Percentiles rank a stretch among this genome's conserved stretches.
phyloP scores from a whole-genome alignment of 2,797 vertebrate genomes.

The Miichthys miiuy region DNA sequence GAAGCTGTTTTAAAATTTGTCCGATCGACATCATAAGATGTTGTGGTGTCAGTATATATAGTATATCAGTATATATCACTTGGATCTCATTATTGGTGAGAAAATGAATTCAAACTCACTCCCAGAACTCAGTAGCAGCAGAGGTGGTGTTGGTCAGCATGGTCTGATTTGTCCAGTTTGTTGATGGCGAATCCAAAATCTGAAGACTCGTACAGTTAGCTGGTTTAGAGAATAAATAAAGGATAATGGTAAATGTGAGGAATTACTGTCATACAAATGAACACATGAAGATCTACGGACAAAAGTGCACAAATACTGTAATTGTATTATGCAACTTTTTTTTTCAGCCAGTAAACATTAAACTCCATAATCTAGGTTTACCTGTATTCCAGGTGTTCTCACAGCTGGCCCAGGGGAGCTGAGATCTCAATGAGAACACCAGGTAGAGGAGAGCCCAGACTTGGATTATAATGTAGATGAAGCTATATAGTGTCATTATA shows the following conservation, averaged over 20 bases:
- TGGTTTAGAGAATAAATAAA: slow-evolving; percentile 24
- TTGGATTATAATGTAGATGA: slow-evolving; percentile 68
- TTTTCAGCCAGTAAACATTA: too few relatives aligned
- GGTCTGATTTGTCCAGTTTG: slow-evolving; percentile 52
- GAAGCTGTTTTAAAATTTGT: too few relatives aligned
- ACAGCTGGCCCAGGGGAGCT: slow-evolving; percentile 76
- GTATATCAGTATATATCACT: too few relatives aligned
- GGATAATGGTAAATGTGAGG: background rate
- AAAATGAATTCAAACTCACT: slow-evolving; percentile 58
- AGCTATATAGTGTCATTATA: slow-evolving; percentile 54
- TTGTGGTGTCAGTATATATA: too few relatives aligned
- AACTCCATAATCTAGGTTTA: background rate
- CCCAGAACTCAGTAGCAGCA: slow-evolving; percentile 76
- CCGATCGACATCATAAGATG: too few relatives aligned
- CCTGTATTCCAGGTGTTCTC: slow-evolving; percentile 76
- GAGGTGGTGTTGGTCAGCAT: slow-evolving; percentile 46
- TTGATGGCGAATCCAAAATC: background rate
- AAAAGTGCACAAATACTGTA: background rate
- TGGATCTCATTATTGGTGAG: background rate
- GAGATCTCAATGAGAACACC: slow-evolving; percentile 67
- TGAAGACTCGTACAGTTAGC: slow-evolving; percentile 58
- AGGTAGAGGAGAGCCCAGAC: slow-evolving; percentile 77
- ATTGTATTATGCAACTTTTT: too few relatives aligned
- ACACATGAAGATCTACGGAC: background rate
- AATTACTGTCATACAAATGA: background rate